These are phyloP conservation scores for Nephotettix cincticeps DNA, from an alignment of 1,140 invertebrate species.

Conservation along the genomic window DNA sequence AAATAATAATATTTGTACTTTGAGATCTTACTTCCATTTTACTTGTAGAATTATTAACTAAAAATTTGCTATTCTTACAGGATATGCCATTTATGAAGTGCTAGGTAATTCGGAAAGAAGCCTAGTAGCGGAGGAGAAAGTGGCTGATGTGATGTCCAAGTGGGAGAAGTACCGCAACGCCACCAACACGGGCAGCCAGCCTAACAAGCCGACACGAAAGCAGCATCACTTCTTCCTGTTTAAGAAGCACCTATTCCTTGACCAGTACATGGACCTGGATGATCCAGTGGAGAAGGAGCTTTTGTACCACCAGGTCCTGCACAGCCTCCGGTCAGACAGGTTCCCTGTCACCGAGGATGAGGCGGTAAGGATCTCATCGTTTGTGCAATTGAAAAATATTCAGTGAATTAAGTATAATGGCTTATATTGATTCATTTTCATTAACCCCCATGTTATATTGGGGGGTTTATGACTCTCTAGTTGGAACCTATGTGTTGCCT, in stretches of 20 bases:
- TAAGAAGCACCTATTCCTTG: conserved; percentile 92
- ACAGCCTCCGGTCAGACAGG: conserved; percentile 84
- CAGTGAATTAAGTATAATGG: no score
- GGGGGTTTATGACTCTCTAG: no score
- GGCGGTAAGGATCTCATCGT: no score
- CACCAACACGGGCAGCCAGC: conserved; percentile 43
- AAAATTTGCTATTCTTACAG: conserved; percentile 41
- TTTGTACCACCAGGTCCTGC: conserved; percentile 92
- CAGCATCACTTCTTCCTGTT: conserved; percentile 69
- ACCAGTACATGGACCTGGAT: conserved; percentile 77
- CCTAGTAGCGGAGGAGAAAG: conserved; percentile 80
- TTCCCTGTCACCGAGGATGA: conserved; percentile 48
- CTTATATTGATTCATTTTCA: no score
- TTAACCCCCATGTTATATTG: no score
- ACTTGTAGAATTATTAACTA: conserved; percentile 17
- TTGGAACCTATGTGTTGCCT: no score
- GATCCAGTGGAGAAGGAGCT: conserved; percentile 94
- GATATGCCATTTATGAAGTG: conserved; percentile 61
- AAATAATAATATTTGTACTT: neutral
- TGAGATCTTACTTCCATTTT: conserved; percentile 7
- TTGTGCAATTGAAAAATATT: no score
- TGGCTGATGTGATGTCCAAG: conserved; percentile 92
- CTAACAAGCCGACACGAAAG: conserved; percentile 45
- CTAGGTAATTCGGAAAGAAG: conserved; percentile 80
- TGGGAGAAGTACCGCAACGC: conserved; percentile 83